A percentile compares a stretch with the other conserved stretches of the same genome.
Evolutionary conservation across 2,888 invertebrate species (phyloP).

Genomic region (Cheilosia vernalis): DNA sequence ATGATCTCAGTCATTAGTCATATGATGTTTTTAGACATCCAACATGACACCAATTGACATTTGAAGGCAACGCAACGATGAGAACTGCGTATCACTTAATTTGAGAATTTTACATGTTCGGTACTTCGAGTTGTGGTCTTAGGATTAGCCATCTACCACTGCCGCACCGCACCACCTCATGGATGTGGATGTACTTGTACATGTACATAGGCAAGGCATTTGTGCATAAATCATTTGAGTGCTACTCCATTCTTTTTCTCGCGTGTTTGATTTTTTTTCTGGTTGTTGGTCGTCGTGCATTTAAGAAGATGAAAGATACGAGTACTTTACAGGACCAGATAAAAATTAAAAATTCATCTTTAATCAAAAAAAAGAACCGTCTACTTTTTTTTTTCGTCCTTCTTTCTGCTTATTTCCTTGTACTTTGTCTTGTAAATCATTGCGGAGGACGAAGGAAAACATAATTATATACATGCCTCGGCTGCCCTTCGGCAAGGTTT

Average conservation of each 20-base stretch:
- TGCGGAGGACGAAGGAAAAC: conserved; percentile 50
- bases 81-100: conserved; percentile 12
- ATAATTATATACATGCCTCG: conserved; percentile 56
- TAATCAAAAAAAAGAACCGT: conserved; percentile 63
- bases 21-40: conserved; percentile 52
- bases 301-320: conserved; percentile 68
- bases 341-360: conserved; percentile 75
- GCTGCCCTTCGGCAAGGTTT: conserved; percentile 51
- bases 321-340: conserved; percentile 64
- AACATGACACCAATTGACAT: conserved; percentile 65
- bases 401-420: conserved; percentile 30
- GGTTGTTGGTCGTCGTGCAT: conserved; percentile 52
- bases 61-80: conserved; percentile 9
- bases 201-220: conserved; percentile 34
- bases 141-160: conserved; percentile 4
- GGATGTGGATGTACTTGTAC: neutral
- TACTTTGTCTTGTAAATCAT: conserved; percentile 71
- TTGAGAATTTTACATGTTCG: conserved; percentile 21
- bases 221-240: conserved; percentile 66
- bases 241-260: conserved; percentile 30
- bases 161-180: conserved; percentile 9
- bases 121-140: conserved; percentile 24
- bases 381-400: conserved; percentile 9
- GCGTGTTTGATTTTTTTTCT: conserved; percentile 49
- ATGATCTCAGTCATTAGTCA: conserved; percentile 67